phyloP scores from a whole-genome alignment of 2,797 vertebrate genomes.

The Anomalospiza imberbis region DNA sequence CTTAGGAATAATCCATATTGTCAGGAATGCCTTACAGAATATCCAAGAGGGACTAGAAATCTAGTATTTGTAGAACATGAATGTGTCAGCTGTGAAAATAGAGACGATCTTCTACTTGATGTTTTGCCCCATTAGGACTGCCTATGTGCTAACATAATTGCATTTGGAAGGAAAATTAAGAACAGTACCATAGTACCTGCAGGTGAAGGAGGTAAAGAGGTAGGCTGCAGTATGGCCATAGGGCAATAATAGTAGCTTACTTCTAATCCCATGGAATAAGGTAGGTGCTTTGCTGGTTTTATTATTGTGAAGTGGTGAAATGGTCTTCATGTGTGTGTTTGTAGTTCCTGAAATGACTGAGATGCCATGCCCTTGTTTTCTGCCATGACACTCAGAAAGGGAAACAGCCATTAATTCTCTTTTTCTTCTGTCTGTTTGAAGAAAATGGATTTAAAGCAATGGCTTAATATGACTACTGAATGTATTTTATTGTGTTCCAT shows the following conservation, averaged over 20 bases:
- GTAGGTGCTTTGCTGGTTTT: not conserved
- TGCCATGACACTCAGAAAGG: not conserved
- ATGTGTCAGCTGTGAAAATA: conserved; percentile 25
- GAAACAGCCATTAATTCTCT: not conserved
- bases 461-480: not conserved
- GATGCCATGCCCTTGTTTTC: not conserved
- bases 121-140: not conserved
- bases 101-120: not conserved
- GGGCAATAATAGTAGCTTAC: not conserved
- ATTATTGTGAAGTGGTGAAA: not conserved
- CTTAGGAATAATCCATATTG: not conserved
- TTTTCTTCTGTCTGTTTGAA: not conserved
- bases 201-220: not conserved
- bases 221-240: not conserved
- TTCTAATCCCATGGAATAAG: not conserved
- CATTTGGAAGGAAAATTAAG: not conserved
- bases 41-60: not conserved
- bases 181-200: not conserved
- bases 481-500: not conserved
- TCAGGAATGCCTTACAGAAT: conserved; percentile 13
- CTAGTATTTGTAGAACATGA: not conserved
- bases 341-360: not conserved
- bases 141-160: not conserved
- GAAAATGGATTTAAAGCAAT: not conserved
- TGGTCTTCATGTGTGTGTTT: not conserved